Evolutionary conservation across 2,113 vertebrate species (phyloP).

Genomic region (Meleagris gallopavo): DNA sequence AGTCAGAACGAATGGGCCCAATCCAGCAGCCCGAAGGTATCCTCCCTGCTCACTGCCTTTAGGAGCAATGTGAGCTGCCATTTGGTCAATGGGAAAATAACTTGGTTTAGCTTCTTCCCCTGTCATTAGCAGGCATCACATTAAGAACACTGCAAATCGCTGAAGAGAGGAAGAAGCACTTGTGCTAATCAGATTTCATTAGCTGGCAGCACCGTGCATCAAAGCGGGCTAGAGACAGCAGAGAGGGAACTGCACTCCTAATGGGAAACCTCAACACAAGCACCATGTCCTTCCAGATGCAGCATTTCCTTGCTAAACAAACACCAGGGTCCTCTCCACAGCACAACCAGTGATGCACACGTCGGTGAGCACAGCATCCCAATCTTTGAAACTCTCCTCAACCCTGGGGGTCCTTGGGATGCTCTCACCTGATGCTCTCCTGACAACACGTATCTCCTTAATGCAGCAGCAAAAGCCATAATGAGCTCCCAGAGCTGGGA

Average conservation of each 20-base stretch:
- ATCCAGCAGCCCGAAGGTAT: neutral
- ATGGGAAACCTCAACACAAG: neutral
- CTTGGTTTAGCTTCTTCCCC: neutral
- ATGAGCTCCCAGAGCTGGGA: neutral
- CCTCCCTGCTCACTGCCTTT: neutral
- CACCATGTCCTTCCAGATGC: neutral
- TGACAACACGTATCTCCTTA: rapidly evolving
- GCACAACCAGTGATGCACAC: neutral
- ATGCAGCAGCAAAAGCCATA: neutral
- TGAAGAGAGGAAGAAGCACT: constrained; percentile 5
- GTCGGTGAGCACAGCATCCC: rapidly evolving
- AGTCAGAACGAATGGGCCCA: neutral
- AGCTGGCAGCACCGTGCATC: neutral
- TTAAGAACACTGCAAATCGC: constrained; percentile 21
- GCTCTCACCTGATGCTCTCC: neutral
- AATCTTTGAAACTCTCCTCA: rapidly evolving
- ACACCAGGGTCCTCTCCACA: neutral
- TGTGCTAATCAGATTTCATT: constrained; percentile 22
- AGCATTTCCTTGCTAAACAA: neutral
- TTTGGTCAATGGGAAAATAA: neutral
- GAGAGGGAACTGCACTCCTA: neutral
- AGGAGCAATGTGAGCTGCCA: constrained; percentile 1
- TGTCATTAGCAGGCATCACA: constrained; percentile 13
- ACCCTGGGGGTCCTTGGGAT: neutral
- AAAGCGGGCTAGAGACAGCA: neutral